Evolutionary conservation across 2,113 vertebrate species (phyloP).

Genomic region (Pogonocichla stellata): DNA sequence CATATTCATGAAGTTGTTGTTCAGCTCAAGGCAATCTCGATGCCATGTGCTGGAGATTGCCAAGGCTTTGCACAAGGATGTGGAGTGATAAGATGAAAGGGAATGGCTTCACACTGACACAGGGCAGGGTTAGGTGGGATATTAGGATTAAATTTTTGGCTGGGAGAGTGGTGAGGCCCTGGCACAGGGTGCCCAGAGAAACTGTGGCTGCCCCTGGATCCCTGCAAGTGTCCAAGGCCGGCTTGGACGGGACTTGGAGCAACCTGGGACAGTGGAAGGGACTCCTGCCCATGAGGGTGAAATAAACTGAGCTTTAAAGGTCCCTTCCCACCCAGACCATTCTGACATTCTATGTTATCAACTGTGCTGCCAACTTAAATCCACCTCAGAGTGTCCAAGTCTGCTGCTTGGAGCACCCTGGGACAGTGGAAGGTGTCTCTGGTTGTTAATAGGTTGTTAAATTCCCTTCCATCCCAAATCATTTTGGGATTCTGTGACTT

Average conservation of each 20-base stretch:
- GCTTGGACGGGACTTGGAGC: fast-evolving
- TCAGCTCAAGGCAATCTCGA: fast-evolving
- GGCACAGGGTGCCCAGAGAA: not conserved
- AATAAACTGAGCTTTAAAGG: too few relatives aligned
- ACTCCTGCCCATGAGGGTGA: too few relatives aligned
- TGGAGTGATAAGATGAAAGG: not conserved
- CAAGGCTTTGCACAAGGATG: not conserved
- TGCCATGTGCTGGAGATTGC: not conserved
- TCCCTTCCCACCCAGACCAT: too few relatives aligned
- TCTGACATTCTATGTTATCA: too few relatives aligned
- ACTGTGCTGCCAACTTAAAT: too few relatives aligned
- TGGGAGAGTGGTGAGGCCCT: not conserved
- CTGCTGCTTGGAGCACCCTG: not conserved
- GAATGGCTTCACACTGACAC: not conserved
- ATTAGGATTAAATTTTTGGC: not conserved
- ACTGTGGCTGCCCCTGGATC: not conserved
- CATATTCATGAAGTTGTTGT: not conserved
- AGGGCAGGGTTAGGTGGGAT: not conserved
- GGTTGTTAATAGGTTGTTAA: not conserved
- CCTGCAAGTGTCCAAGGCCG: not conserved
- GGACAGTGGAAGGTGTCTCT: not conserved
- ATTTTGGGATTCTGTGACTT: not conserved
- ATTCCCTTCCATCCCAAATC: not conserved
- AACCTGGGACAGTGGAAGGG: fast-evolving
- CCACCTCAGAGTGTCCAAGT: too few relatives aligned